Base-by-base conservation (phyloP, 2,797 vertebrate species). In the Coilia nasus region DNA sequence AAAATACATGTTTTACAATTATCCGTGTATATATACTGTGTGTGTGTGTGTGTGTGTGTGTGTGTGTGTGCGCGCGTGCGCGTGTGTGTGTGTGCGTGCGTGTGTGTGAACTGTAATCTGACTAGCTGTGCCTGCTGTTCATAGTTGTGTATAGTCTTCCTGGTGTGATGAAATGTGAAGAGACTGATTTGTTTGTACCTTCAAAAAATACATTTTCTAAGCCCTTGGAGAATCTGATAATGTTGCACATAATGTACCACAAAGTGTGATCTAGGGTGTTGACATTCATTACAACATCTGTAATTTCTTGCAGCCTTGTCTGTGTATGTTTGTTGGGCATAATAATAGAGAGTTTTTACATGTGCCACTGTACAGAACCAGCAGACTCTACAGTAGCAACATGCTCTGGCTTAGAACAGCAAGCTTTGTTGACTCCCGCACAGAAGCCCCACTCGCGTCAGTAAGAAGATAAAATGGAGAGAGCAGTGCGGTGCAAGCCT, bases 61-160 rank as follows among this genome's bases (percentile, higher is more conserved):
- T 47, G 1, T 47, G 57, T 64, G 57, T 78, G 75, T 50, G 71
- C n/a, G 19, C 44, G 57, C 41, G 82, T 59, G 57, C 17, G 78
- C 1, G 21, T 57, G 25, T 84, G 25, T 80, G 82, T 19, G 47
- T 57, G 41, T 31, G 47, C 47, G 82, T 80, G 59, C 80, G 46
- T 78, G 15, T 82, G 60, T 44, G 10, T 82, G 59, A n/a, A 83
- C 23, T 54, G n/a, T n/a, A 60, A 6, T 71, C 25, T 83, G 82
- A 83, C 87, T 85, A 84, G 83, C 81, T 82, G 23, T 81, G 84
- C 50, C 50, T 6, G 12, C 50, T 54, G 50, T 54, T 54, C 14
- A 11, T 54, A 28, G 11, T 64, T 64, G 23, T 23, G 19, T 60
- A 7, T 60, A n/a, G 19, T n/a, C 59, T 60, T 60, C n/a, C 59